Base-by-base conservation (phyloP, 1,140 invertebrate genomes). In the Ganaspis sp. region DNA sequence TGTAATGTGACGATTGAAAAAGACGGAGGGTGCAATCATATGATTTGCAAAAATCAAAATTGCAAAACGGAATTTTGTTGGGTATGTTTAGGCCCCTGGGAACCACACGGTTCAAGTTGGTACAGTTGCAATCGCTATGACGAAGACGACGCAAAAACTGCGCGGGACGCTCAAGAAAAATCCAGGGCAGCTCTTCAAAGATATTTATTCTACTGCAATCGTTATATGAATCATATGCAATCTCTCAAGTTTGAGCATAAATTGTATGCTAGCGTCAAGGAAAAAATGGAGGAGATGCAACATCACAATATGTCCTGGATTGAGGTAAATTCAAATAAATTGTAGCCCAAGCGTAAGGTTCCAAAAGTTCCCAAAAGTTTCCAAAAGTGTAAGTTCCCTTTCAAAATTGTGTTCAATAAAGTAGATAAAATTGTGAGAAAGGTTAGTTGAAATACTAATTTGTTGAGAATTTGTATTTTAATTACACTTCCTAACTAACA, bases 251-350 rank as follows among this genome's bases (percentile, higher is more conserved):
- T 99, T 92, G 98, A 99, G 91, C 95, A 97, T 90, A 99, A 99
- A 93, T 92, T 98, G 19, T 98, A 98, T 90, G 96, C 96, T 5
- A 96, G 96, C 70, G 96, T 99, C 11, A 98, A 98, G 90, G 95
- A 97, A 85, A 99, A 99, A 92, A 99, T 99, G 98, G 98, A 99
- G 89, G 98, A 99, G 92, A 99, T 99, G 98, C 98, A 99, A 87
- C 98, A 99, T 85, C 98, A 99, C 89, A 99, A 99, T 88, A 99
- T 99, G 98, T 99, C 98, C 69, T 99, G 98, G 98, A 99, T 99
- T 86, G 99, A 99, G 94, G 97, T 98, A 84, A 89, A 4, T n/a
- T n/a, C n/a, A 34, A 1, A 92, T 89, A 92, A 92, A 74, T 73
- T 49, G 76, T 75, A n/a, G n/a, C n/a, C n/a, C n/a, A n/a, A n/a